Evolutionary conservation across 1,140 invertebrate species (phyloP), one percentile per base, ranked within the genome.

Genomic region (Diploscapter pachys): DNA sequence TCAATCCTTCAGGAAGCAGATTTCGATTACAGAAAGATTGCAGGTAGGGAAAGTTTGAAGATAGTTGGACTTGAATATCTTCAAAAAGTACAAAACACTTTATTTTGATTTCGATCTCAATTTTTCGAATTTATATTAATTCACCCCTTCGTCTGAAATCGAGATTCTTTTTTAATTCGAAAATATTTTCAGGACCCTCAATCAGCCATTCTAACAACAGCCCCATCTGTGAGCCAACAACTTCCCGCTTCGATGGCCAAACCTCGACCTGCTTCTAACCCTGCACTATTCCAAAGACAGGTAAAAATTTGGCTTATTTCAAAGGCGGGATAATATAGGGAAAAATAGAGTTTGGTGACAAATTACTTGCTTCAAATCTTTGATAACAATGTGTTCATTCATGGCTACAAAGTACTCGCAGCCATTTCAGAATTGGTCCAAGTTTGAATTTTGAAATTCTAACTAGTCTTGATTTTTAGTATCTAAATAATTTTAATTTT

Each of bases 191-290:
- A 55, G 56, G 83, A 84, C 68, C 83, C 83, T 2, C 83, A 84
- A 70, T 83, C 79, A 50, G 83, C 81, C 3, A 84, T 85, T 59
- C 57, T 84, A 31, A 79, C 69, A 66, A 79, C 79, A 54, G 71
- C 77, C 4, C 76, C 64, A n/a, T 56, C 67, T 3, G 73, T 68
- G 63, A 51, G 54, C 51, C 11, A 54, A 54, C 55, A 68, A 54
- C 9, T 52, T 8, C 48, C 54, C 11, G 52, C 3, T 4, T 73
- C 57, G 49, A 75, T 73, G 4, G 63, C 81, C 6, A 83, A 83
- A 52, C 81, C 82, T 8, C 57, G 82, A 52, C 82, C 82, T n/a
- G 62, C 59, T 5, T 70, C 71, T 1, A 83, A 83, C 71, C 81
- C 78, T 8, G 70, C 73, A 3, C 65, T 83, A 9, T 83, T 83